Percentiles rank a stretch among this genome's conserved stretches.
phyloP scores from a whole-genome alignment of 2,797 vertebrate genomes.

The Ispidina picta region DNA sequence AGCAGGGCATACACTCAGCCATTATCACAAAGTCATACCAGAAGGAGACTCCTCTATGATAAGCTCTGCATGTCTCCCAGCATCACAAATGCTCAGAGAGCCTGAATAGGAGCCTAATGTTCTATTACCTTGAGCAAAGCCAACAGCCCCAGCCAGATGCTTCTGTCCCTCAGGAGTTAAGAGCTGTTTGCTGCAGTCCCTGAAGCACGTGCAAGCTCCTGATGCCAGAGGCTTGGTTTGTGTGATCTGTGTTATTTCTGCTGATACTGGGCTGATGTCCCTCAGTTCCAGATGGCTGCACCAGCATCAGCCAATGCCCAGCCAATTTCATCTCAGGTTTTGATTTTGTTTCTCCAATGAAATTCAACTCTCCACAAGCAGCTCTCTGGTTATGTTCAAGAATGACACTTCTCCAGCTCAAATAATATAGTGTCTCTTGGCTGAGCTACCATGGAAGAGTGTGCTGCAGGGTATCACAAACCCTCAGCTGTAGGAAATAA shows the following conservation, averaged over 20 bases:
- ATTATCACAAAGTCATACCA: not conserved
- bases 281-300: not conserved
- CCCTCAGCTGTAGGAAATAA: not conserved
- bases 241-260: not conserved
- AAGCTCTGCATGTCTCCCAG: not conserved
- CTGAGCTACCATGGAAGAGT: not conserved
- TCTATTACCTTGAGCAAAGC: not conserved
- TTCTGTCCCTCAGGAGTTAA: not conserved
- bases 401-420: not conserved
- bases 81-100: not conserved
- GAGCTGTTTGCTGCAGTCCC: not conserved
- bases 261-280: not conserved
- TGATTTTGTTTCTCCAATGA: not conserved
- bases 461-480: not conserved
- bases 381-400: not conserved
- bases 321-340: not conserved
- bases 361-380: not conserved
- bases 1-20: not conserved
- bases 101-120: not conserved
- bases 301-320: not conserved
- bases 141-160: not conserved
- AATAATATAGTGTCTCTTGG: fast-evolving
- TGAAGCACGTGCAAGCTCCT: not conserved
- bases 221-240: not conserved
- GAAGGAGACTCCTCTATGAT: not conserved